Percentiles rank a stretch among this genome's conserved stretches.
Evolutionary conservation across 2,113 vertebrate genomes (phyloP).

Genomic region (Sceloporus tristichus): DNA sequence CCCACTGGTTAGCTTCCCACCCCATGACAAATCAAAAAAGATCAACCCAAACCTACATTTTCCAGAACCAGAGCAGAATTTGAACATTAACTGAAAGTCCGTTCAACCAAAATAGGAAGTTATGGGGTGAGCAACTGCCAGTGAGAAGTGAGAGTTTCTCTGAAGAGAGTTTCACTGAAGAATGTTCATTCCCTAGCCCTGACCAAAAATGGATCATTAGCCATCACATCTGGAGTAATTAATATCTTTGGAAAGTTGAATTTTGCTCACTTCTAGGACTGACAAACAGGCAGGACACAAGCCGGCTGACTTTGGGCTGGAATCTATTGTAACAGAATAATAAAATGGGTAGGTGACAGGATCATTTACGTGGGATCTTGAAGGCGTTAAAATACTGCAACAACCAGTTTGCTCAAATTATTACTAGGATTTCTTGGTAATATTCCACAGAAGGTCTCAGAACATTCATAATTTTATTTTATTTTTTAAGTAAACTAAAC

Average conservation of each 20-base stretch:
- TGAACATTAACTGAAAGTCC: background rate
- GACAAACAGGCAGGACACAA: background rate
- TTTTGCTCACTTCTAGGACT: background rate
- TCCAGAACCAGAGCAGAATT: background rate
- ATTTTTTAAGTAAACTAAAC: background rate
- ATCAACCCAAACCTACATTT: background rate
- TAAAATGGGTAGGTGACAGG: background rate
- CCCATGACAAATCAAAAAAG: background rate
- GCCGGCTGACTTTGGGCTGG: background rate
- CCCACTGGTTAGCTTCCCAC: background rate
- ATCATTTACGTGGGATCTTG: background rate
- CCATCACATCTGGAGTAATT: background rate
- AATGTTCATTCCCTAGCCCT: background rate
- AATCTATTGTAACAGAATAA: background rate
- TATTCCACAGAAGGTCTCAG: background rate
- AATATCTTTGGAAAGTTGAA: background rate
- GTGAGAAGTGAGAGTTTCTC: background rate
- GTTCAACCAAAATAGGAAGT: background rate
- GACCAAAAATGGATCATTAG: background rate
- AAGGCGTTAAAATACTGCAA: background rate
- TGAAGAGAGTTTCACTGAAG: background rate
- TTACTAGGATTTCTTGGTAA: background rate
- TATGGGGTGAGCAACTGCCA: accelerated
- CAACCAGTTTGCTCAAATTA: background rate
- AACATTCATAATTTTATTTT: background rate